Base-by-base conservation (phyloP, 1,140 invertebrate genomes). In the Adoxophyes honmai region DNA sequence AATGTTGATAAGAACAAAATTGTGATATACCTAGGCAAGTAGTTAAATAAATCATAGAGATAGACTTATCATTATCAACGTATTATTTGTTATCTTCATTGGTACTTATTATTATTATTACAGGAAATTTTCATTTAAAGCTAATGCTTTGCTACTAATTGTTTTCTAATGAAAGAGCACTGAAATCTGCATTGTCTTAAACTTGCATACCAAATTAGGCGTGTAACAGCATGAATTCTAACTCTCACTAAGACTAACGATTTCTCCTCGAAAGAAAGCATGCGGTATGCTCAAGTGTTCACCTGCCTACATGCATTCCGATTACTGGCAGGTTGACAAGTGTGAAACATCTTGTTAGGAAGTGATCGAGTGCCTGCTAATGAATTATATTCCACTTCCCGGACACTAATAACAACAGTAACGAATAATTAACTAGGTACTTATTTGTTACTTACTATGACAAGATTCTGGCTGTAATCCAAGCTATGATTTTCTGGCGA, bases 261-360 rank as follows among this genome's bases (percentile, higher is more conserved):
- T 52, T 52, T 52, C 51, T 52, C 51, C 51, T 11, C 34, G 34
- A 52, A 52, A 52, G 51, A 52, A 52, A 52, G 33, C 51, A 52
- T 15, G 34, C 13, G 7, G 33, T 8, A 8, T 10, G 13, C 51
- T 52, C 13, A 21, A 34, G 51, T 34, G 33, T 15, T 10, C 51
- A 52, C 14, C 34, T 35, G 16, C 39, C 39, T 44, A 44, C 39
- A 44, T 28, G 21, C 39, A 44, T 21, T 21, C 39, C 16, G 39
- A 44, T 44, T 44, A 44, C 16, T 16, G 42, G 21, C 18, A 33
- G 21, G 10, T 11, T 33, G 4, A 48, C 42, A 48, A 15, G 7
- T 38, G 34, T 36, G 39, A 44, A 28, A 14, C 15, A 44, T 16
- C 10, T 15, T 21, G n/a, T 28, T 48, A 33, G n/a, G 28, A 11